Base-by-base conservation (phyloP, 2,797 vertebrate genomes). In the Mareca strepera region DNA sequence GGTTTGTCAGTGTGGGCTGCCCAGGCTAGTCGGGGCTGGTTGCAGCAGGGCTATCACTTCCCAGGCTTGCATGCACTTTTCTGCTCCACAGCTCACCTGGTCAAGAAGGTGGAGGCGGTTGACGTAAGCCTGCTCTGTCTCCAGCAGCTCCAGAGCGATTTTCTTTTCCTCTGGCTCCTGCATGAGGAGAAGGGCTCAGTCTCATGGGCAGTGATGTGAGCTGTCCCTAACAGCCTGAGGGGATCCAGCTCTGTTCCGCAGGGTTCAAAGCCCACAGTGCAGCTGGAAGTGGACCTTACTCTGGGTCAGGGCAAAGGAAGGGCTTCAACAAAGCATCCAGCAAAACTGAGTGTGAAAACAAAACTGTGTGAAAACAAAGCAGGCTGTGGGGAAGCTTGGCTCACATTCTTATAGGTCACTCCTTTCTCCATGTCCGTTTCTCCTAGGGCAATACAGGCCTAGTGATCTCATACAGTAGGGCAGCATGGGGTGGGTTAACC, bases 91-190 rank as follows among this genome's bases (percentile, higher is more conserved):
- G 82, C 98, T 94, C 44, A 98, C 99, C 98, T 98, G 98, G 96
- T 99, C 98, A 0, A 99, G 97, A 82, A 99, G 98, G 92, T 99
- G 96, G 48, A 99, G 98, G 12, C 98, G 98, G 29, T 93, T 97
- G 62, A 99, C 99, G 0, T 99, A 99, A 13, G 98, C 97, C 92
- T 97, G 97, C 97, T 99, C 99, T 0, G 99, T 99, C 94, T 98
- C 98, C 97, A 99, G 97, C 31, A 99, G 98, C 92, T 99, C 99
- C 26, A 80, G 94, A 31, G 98, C 98, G 0, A 99, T 98, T 76
- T 97, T 98, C 93, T 98, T 99, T 87, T 98, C 97, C 67, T 97
- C 97, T 14, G 96, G 90, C 20, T 97, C 97, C 97, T 98, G 92
- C 5, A 16, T 2, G 21, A 41, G 41, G 23, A 82, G 58, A 88